Evolutionary conservation across 2,797 vertebrate species (phyloP), one percentile per base, ranked within the genome.

Genomic region (Mormyrops attenuatus): DNA sequence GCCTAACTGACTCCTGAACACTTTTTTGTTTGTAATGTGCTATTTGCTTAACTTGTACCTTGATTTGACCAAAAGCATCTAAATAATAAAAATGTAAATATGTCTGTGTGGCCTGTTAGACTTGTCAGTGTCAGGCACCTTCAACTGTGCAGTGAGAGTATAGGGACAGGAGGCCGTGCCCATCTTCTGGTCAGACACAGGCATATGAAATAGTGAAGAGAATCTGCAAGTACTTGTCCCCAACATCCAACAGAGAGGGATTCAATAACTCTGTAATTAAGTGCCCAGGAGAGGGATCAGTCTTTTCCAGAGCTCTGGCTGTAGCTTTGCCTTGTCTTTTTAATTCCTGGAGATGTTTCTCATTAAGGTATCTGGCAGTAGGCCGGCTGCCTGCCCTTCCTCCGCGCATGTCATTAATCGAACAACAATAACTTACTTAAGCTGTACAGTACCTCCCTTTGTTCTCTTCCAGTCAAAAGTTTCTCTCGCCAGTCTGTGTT

Each of bases 221-320:
- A 20, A 44, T 44, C 73, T 80, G 17, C 15, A 44, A 80, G 38
- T n/a, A 80, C 34, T 44, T 41, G 38, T 44, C 38, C 41, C 20
- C 17, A 80, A 41, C 73, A n/a, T 20, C 73, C 73, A 80, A 30
- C 38, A n/a, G 73, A 44, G 44, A 44, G 73, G n/a, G 17, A 80
- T 80, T 80, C 73, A 80, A n/a, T 80, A 7, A 80, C 20, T 66
- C 60, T 80, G 38, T 80, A 80, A 80, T 80, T 44, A 80, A 80
- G 41, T 77, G 30, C 34, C 73, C 4, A 6, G 73, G 41, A 80
- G 15, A 80, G 41, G 38, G 49, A 17, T 15, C 47, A 86, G 11
- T 52, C 38, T 66, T 41, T 82, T 38, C 34, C 77, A n/a, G 77
- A 41, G 77, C 77, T 86, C 38, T 44, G 38, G 73, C 73, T 44